Percentiles rank a stretch among this genome's conserved stretches.
phyloP scores from a whole-genome alignment of 1,140 invertebrate genomes.

The Leguminivora glycinivorella region DNA sequence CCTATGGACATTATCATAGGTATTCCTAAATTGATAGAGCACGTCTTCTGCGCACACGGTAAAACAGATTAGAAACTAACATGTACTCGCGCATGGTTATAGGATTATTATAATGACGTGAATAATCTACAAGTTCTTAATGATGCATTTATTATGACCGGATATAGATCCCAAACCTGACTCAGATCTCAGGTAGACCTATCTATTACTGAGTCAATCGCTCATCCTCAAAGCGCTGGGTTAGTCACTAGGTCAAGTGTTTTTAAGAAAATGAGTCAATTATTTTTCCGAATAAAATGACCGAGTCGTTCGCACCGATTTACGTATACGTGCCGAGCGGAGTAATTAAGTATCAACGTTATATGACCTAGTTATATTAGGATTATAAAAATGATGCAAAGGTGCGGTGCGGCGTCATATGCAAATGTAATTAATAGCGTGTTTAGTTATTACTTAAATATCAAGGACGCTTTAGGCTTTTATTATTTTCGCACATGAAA shows the following conservation, averaged over 20 bases:
- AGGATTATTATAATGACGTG: no score
- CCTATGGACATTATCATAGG: no score
- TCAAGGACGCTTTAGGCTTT: background rate
- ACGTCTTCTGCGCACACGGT: no score
- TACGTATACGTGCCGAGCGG: background rate
- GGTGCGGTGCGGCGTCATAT: constrained; percentile 11
- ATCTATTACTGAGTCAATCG: background rate
- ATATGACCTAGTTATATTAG: constrained; percentile 10
- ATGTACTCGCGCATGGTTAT: no score
- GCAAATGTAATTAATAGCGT: constrained; percentile 1
- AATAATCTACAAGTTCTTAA: no score
- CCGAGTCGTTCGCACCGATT: background rate
- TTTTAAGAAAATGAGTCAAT: constrained; percentile 22
- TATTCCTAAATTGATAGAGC: no score
- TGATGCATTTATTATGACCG: background rate
- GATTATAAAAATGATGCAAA: constrained; percentile 8
- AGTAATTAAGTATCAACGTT: constrained; percentile 6
- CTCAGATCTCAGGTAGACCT: background rate
- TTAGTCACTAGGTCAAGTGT: constrained; percentile 15
- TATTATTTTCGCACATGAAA: background rate
- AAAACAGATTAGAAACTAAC: no score
- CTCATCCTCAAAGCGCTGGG: background rate
- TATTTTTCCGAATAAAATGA: constrained; percentile 24
- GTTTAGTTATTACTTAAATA: background rate
- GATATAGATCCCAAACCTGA: background rate